Conservation (phyloP, 2,888 invertebrate species). For the Trachelus troglodyta region DNA sequence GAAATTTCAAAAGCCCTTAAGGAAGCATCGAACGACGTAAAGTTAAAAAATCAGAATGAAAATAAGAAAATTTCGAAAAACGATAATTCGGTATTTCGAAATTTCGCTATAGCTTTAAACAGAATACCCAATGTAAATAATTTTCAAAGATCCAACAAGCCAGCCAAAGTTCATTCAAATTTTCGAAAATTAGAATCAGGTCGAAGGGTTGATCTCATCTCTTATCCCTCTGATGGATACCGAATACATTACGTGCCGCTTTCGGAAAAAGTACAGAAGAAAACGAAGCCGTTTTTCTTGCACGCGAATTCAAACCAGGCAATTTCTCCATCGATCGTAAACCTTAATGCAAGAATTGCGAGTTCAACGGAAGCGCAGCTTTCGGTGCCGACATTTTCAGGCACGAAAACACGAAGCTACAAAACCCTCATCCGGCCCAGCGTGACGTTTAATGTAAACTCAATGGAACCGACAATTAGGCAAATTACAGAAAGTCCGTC, state of each 20-base stretch:
- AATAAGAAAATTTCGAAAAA: conserved; percentile 18
- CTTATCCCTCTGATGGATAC: neutral
- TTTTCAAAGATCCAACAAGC: neutral
- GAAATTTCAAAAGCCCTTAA: conserved; percentile 41
- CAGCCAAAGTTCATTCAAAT: neutral
- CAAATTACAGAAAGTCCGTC: neutral
- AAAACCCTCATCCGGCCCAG: neutral
- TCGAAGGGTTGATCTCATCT: neutral
- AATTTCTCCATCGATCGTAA: neutral
- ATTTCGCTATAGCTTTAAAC: conserved; percentile 19
- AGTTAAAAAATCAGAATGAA: conserved; percentile 12
- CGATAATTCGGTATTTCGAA: conserved; percentile 7
- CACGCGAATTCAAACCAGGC: neutral
- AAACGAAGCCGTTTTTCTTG: neutral
- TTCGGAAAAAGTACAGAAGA: neutral
- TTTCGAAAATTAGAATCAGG: neutral
- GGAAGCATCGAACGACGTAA: conserved; percentile 26
- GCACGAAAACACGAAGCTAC: neutral
- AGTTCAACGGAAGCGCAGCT: neutral
- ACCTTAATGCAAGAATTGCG: neutral
- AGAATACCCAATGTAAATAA: conserved; percentile 6
- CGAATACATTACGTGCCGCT: neutral
- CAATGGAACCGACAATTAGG: neutral
- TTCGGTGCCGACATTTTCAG: neutral
- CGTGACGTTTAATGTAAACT: neutral